Evolutionary conservation across 2,113 vertebrate genomes (phyloP).

Genomic region (Centropus bengalensis): DNA sequence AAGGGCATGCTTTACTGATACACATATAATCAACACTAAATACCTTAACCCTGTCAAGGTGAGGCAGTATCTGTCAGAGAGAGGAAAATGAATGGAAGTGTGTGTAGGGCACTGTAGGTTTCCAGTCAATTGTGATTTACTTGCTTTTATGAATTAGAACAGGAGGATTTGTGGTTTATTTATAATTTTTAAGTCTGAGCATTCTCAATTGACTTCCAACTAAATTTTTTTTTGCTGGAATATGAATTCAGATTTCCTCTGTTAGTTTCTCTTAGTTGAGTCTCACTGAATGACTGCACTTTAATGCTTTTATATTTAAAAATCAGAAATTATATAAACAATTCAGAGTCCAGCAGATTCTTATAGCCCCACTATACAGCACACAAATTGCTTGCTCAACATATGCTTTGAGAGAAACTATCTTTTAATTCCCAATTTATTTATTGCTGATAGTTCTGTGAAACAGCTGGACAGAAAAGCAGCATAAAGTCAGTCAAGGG

Average conservation of each 20-base stretch:
- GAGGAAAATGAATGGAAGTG: not conserved
- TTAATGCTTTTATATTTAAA: not conserved
- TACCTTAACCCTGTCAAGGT: not conserved
- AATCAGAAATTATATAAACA: not conserved
- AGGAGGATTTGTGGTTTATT: not conserved
- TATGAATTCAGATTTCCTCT: not conserved
- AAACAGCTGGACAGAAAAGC: constrained; percentile 26
- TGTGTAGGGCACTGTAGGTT: not conserved
- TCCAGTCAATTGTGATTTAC: not conserved
- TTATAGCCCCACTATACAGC: not conserved
- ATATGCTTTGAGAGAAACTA: not conserved
- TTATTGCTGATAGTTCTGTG: not conserved
- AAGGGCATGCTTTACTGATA: not conserved
- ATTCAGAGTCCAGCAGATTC: not conserved
- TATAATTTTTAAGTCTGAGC: not conserved
- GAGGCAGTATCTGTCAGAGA: not conserved
- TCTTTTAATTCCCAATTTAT: constrained; percentile 4
- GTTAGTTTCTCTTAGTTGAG: not conserved
- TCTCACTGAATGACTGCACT: not conserved
- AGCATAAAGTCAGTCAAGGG: constrained; percentile 27
- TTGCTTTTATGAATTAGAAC: not conserved
- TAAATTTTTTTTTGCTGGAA: not conserved
- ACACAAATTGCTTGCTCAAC: not conserved
- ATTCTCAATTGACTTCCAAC: not conserved
- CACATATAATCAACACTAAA: not conserved